Base-by-base conservation (phyloP, 2,113 vertebrate species). In the Arvicanthis niloticus region DNA sequence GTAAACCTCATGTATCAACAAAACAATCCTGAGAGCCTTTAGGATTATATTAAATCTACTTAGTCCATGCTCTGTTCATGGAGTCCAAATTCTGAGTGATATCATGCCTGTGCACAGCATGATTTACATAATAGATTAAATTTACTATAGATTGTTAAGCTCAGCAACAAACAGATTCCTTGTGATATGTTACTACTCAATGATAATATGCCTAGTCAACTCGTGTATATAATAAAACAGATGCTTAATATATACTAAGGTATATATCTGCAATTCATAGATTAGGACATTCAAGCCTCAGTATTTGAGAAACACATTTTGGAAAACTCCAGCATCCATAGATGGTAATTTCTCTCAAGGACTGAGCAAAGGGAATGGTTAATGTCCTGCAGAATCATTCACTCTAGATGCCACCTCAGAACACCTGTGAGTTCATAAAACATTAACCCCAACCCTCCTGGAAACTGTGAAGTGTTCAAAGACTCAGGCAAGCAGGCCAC, bases 391-490 rank as follows among this genome's bases (percentile, higher is more conserved):
- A 13, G 31, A 67, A 80, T 15, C 68, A 42, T 34, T 22, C 37
- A 17, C 1, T 37, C 15, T 4, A 21, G 22, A 60, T 26, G 51
- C 19, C 5, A 1, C 3, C 3, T 5, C 1, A 89, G 40, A 65
- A 24, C 15, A 29, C 22, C 9, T 5, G 0, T 70, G 22, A 37
- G 8, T 5, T 15, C 10, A 1, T 48, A 40, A 10, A 7, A 78
- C 19, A 17, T 13, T 3, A 8, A 19, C 5, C 0, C 17, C n/a
- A 24, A 37, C 11, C 48, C 9, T 37, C 19, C 1, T 5, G n/a
- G 60, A 37, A 5, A 31, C 31, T 29, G 2, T 77, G 72, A 21
- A 37, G 6, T 24, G 31, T 26, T 77, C 26, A 37, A 62, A 53
- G 7, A 45, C 8, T 68, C 26, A 45, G 37, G 12, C 19, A 8